Conservation (phyloP, 2,113 vertebrate species). For the Polypterus bichir region DNA sequence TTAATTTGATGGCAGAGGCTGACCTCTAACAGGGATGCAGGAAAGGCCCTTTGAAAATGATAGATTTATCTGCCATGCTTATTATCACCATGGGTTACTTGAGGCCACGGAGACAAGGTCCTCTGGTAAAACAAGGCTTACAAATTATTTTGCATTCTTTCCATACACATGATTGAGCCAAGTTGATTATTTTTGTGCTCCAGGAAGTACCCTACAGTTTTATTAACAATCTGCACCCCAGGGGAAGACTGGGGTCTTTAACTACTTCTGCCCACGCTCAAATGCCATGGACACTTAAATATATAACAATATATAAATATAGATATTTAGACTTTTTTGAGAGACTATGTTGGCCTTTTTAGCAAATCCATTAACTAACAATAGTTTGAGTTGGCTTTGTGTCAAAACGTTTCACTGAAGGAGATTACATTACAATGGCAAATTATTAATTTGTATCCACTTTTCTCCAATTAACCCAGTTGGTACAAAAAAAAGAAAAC, state of each 20-base stretch:
- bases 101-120: constrained; percentile 7
- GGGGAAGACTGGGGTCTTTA: neutral
- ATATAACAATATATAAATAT: no score
- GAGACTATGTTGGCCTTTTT: no score
- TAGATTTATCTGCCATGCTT: constrained; percentile 22
- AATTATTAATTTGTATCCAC: constrained; percentile 69
- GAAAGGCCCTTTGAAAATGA: constrained; percentile 9
- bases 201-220: neutral
- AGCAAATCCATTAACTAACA: no score
- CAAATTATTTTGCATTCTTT: constrained; percentile 1
- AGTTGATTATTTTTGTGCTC: neutral
- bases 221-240: neutral
- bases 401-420: constrained; percentile 26
- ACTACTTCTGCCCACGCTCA: neutral
- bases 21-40: constrained; percentile 7
- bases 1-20: neutral
- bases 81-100: constrained; percentile 24
- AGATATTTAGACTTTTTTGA: no score
- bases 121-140: neutral
- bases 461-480: constrained; percentile 50
- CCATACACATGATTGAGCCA: neutral
- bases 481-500: constrained; percentile 27
- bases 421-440: constrained; percentile 53
- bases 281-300: neutral
- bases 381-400: no score